Evolutionary conservation across 2,797 vertebrate genomes (phyloP).

Genomic region (Smutsia temminckii): DNA sequence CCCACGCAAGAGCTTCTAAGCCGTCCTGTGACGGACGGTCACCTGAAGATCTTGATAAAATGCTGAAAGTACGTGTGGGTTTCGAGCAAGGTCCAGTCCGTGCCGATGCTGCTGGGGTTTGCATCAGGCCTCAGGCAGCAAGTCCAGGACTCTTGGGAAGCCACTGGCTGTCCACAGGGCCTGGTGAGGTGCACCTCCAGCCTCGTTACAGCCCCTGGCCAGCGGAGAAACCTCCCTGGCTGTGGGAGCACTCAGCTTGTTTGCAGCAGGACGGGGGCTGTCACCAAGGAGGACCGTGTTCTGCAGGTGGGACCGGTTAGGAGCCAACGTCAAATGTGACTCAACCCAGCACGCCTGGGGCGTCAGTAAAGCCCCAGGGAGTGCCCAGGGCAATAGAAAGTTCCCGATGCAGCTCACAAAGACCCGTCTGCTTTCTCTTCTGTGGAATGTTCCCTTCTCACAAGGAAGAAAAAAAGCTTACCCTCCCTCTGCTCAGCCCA

Average conservation of each 20-base stretch:
- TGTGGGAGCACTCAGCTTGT: fast-evolving
- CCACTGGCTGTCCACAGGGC: fast-evolving
- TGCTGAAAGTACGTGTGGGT: background rate
- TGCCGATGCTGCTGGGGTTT: no score
- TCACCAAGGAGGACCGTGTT: fast-evolving
- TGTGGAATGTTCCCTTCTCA: background rate
- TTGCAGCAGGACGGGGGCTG: background rate
- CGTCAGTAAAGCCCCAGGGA: background rate
- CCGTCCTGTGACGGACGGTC: background rate
- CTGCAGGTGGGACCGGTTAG: background rate
- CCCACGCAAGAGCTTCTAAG: background rate
- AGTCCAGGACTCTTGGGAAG: background rate
- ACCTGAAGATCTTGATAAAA: no score
- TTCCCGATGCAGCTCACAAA: background rate
- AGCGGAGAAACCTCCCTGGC: fast-evolving
- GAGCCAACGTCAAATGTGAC: background rate
- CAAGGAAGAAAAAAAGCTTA: background rate
- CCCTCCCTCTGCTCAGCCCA: background rate
- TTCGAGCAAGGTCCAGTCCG: background rate
- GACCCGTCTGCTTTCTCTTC: background rate
- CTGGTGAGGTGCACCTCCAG: fast-evolving
- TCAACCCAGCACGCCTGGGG: background rate
- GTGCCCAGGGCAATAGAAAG: background rate
- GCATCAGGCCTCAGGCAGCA: background rate
- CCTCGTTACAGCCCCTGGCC: background rate